These are phyloP conservation scores for Bovichtus variegatus DNA, from an alignment of 2,797 vertebrate genomes.

Conservation along the genomic window DNA sequence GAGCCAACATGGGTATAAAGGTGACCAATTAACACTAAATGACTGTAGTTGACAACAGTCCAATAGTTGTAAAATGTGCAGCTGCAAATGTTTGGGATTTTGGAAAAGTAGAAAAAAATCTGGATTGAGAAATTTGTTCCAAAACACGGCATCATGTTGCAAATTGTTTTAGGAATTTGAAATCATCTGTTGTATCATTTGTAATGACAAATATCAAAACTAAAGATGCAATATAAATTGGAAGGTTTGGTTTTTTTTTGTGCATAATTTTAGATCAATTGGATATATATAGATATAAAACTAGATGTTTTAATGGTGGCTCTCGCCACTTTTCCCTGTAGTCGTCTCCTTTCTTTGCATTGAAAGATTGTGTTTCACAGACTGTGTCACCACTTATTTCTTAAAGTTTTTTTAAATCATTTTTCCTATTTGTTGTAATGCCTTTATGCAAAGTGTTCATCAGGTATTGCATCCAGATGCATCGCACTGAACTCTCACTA, in stretches of 20 bases:
- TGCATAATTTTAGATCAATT: not conserved
- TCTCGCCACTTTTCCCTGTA: not conserved
- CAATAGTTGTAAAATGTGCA: not conserved
- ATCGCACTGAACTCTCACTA: not conserved
- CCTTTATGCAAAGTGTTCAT: slow-evolving; percentile 13
- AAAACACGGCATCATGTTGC: not conserved
- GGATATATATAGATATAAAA: not conserved
- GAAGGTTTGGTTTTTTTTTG: too few relatives aligned
- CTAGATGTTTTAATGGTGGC: not conserved
- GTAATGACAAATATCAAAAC: not conserved
- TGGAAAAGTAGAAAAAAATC: not conserved
- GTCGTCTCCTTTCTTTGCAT: not conserved
- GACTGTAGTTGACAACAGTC: not conserved
- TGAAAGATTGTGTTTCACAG: not conserved
- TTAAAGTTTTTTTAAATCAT: not conserved
- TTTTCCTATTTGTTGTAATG: not conserved
- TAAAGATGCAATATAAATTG: slow-evolving; percentile 6
- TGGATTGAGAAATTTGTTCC: not conserved
- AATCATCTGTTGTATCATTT: not conserved
- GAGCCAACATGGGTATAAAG: not conserved
- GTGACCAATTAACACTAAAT: not conserved
- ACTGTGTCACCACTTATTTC: not conserved
- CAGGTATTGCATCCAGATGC: not conserved
- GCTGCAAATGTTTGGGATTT: slow-evolving; percentile 6
- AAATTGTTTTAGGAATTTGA: not conserved